Base-by-base conservation (phyloP, 1,140 invertebrate genomes). In the Stegodyphus dumicola region DNA sequence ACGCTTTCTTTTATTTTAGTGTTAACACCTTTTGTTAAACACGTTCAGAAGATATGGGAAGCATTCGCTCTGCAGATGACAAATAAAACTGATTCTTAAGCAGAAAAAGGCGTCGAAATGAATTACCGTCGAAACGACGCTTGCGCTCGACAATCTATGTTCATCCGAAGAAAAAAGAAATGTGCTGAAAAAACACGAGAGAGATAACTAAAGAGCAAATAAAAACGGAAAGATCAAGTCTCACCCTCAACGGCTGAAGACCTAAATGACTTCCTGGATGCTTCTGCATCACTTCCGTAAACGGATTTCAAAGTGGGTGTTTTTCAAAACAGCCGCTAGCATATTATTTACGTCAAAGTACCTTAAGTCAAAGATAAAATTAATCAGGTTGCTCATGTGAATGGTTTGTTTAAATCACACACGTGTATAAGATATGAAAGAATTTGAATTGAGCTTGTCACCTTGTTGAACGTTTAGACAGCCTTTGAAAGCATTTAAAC, bases 11-110 rank as follows among this genome's bases (percentile, higher is more conserved):
- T 77, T 64, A 51, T 77, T 77, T 77, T 56, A 67, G 64, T 64
- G 49, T 64, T 67, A 51, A 77, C 76, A 67, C 76, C 76, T 77
- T 77, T 67, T 66, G 76, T 77, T 77, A 60, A 77, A 77, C 76
- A 67, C 76, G 10, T 49, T 10, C 15, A 18, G 6, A 66, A 9
- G 11, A 77, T 18, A 11, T 13, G n/a, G 49, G 48, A 49, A 4
- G 52, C 48, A 6, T 60, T 75, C 33, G 9, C n/a, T 15, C 9
- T 17, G 15, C n/a, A 53, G 70, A 17, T 9, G 74, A 64, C 48
- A 48, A 76, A 76, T 49, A 76, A 64, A 76, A 76, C 9, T 33
- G 33, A 33, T 76, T 33, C 56, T 7, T 56, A 17, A 33, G 74
- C n/a, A 64, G 74, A 76, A 60, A 76, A 15, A 56, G 33, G 15